Evolutionary conservation across 1,140 invertebrate genomes (phyloP), one percentile per base, ranked within the genome.

Genomic region (Drosophila serrata): DNA sequence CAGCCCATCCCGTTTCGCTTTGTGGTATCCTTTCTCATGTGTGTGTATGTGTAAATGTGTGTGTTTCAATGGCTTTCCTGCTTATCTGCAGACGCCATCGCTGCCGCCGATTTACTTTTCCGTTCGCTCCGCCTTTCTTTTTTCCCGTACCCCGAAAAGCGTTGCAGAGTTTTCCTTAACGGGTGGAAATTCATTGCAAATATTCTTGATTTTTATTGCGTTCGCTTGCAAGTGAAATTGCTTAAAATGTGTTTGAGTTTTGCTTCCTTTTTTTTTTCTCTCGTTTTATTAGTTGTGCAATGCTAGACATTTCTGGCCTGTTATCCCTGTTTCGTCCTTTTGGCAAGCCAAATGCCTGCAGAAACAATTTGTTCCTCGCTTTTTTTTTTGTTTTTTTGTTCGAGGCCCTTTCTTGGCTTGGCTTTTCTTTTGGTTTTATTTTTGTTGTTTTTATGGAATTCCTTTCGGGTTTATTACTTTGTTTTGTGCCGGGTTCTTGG

Each of bases 151-250:
- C 33, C 12, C 33, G 0, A 22, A n/a, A 15, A n/a, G 15, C 65
- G 27, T 65, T 33, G 60, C 51, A 42, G 40, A 80, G 40, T 72
- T 75, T 85, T 73, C 35, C 59, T 60, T 72, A 73, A 73, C 65
- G 67, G 69, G 11, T 72, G 70, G 72, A 58, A 76, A 79, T 79
- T 87, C 84, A 76, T 82, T 79, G 85, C 77, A 85, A 90, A 90
- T 90, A 90, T 90, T 90, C 85, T 90, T 90, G 85, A 90, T 90
- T 90, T 90, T 90, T 90, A 90, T 90, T 90, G 85, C 85, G 85
- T 85, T 90, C 67, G 85, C 67, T 90, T 81, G 81, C 85, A 90
- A 90, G 85, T 90, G 81, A 90, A 90, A 90, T 90, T 90, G 85
- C 85, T 90, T 90, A 81, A 90, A 90, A 85, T 90, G 85, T 90